Conservation (phyloP, 1,140 invertebrate genomes). For the Heliconius nattereri region DNA sequence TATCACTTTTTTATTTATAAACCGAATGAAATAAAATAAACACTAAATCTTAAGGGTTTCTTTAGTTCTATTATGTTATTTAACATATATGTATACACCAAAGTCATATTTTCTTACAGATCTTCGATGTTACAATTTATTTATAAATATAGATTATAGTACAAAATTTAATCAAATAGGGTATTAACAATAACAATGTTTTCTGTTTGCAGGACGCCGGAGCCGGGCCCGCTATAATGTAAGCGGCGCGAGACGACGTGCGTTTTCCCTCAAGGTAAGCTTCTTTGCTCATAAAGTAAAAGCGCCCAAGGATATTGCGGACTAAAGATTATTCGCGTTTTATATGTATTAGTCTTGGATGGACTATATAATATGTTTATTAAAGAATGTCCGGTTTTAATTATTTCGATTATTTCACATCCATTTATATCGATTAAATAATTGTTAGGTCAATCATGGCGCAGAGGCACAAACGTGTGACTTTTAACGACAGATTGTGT, state of each 20-base stretch:
- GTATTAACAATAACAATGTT: constrained; percentile 38
- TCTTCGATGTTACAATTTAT: too few species aligned
- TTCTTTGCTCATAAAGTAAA: constrained; percentile 45
- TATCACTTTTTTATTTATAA: too few species aligned
- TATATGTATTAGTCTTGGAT: constrained; percentile 21
- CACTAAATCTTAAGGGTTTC: too few species aligned
- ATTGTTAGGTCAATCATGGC: neutral
- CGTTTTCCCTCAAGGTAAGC: constrained; percentile 76
- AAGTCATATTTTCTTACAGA: too few species aligned
- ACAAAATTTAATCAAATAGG: constrained; percentile 18
- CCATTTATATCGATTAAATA: neutral
- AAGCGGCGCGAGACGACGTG: constrained; percentile 69
- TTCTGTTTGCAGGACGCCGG: constrained; percentile 63
- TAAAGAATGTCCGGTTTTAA: neutral
- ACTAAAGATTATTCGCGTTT: constrained; percentile 21
- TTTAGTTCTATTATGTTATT: too few species aligned
- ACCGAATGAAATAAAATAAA: too few species aligned
- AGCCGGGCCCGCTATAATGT: constrained; percentile 73
- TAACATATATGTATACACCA: too few species aligned
- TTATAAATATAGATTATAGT: too few species aligned
- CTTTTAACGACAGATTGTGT: too few species aligned
- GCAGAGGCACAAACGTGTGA: too few species aligned
- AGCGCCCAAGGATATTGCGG: constrained; percentile 37
- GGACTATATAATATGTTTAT: neutral
- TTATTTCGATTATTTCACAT: neutral